Conservation (phyloP, 37 sponge, comb jelly and placozoan genomes). For the Spongilla lacustris region DNA sequence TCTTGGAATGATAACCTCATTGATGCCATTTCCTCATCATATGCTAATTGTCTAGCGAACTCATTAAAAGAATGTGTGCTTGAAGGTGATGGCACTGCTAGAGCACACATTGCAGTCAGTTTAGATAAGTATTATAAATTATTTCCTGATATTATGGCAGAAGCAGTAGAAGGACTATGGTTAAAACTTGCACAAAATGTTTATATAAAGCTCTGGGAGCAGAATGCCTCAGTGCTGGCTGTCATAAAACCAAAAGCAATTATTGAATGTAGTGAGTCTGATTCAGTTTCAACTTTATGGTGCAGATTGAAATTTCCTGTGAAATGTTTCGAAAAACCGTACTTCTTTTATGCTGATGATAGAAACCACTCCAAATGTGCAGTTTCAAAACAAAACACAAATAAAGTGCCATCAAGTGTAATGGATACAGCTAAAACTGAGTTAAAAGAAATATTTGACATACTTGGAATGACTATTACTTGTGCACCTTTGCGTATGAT, state of each 20-base stretch:
- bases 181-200: neutral
- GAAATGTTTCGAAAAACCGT: no score
- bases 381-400: no score
- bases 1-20: conserved; percentile 64
- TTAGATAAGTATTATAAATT: conserved; percentile 14
- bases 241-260: neutral
- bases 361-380: no score
- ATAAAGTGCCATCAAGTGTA: no score
- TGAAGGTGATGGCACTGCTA: no score
- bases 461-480: neutral
- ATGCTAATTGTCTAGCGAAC: conserved; percentile 44
- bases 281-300: neutral
- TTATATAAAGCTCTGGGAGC: neutral
- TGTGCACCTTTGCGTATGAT: neutral
- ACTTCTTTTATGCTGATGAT: no score
- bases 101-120: neutral
- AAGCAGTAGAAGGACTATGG: neutral
- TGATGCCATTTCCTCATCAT: conserved; percentile 55
- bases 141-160: conserved; percentile 16
- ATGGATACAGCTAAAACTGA: no score
- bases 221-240: neutral
- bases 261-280: neutral
- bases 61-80: neutral
- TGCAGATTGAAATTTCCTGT: neutral
- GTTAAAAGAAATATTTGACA: neutral